Percentiles rank a stretch among this genome's conserved stretches.
Conservation (phyloP, 2,888 invertebrate genomes). For the Chrysotoxum bicinctum region DNA sequence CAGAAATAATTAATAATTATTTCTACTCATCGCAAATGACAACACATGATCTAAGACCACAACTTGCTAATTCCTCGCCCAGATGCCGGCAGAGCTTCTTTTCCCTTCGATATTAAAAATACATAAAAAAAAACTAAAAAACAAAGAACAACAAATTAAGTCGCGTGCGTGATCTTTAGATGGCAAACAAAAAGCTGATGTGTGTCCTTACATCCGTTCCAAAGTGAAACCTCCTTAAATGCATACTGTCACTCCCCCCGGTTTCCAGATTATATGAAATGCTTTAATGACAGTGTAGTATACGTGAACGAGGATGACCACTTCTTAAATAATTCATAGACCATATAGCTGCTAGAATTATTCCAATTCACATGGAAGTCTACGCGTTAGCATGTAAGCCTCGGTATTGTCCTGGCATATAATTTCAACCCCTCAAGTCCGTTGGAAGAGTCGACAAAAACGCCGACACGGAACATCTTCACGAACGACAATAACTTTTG, state of each 20-base stretch:
- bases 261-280: constrained; percentile 26
- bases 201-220: constrained; percentile 32
- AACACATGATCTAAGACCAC: constrained; percentile 70
- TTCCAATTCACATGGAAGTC: constrained; percentile 60
- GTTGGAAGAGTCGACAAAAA: constrained; percentile 38
- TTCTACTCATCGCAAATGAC: constrained; percentile 49
- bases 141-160: constrained; percentile 13
- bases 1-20: constrained; percentile 48
- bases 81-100: constrained; percentile 44
- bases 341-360: constrained; percentile 63
- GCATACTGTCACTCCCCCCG: constrained; percentile 9
- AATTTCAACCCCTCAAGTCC: constrained; percentile 60
- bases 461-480: constrained; percentile 67
- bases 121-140: background rate
- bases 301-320: constrained; percentile 68
- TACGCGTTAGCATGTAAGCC: constrained; percentile 71
- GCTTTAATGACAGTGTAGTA: constrained; percentile 58
- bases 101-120: constrained; percentile 27
- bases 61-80: constrained; percentile 44
- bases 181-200: constrained; percentile 68
- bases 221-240: background rate
- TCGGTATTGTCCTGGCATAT: constrained; percentile 47
- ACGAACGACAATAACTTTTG: constrained; percentile 23
- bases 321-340: constrained; percentile 61
- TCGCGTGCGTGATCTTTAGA: constrained; percentile 72